phyloP scores from a whole-genome alignment of 2,888 invertebrate genomes.

The Athrips mouffetella region DNA sequence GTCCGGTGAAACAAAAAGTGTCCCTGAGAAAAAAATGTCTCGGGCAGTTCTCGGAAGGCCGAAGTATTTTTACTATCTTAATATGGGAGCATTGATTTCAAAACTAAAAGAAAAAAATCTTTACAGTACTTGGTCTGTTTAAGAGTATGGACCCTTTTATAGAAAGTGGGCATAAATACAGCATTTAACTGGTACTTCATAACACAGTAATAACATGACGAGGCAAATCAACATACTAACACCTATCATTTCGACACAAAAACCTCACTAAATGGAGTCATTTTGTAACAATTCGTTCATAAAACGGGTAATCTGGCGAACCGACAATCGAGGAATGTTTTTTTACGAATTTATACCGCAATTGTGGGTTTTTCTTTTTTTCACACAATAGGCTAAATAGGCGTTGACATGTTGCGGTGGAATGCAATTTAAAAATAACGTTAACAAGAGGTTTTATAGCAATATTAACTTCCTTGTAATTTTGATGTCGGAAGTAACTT shows the following conservation, averaged over 20 bases:
- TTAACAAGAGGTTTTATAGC: constrained; percentile 35
- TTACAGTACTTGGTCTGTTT: too few species aligned
- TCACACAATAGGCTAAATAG: constrained; percentile 58
- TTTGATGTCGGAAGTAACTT: constrained; percentile 58
- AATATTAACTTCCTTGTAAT: constrained; percentile 31
- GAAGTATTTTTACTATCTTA: background rate
- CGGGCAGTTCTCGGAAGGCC: constrained; percentile 13
- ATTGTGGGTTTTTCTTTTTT: constrained; percentile 53
- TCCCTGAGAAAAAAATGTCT: constrained; percentile 12
- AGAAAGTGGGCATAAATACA: constrained; percentile 27
- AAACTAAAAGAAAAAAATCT: background rate
- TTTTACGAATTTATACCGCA: constrained; percentile 71
- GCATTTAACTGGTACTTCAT: constrained; percentile 59
- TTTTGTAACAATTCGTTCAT: constrained; percentile 64
- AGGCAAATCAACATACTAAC: constrained; percentile 55
- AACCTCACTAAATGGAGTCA: constrained; percentile 65
- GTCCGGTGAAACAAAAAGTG: constrained; percentile 22
- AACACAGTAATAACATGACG: constrained; percentile 62
- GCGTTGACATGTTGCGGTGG: constrained; percentile 72
- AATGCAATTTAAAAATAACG: constrained; percentile 59
- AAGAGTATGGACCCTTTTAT: constrained; percentile 13
- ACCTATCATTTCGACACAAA: constrained; percentile 66
- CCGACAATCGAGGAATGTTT: constrained; percentile 68
- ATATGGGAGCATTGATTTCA: background rate
- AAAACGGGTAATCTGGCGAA: constrained; percentile 71